Percentiles rank a stretch among this genome's conserved stretches.
Evolutionary conservation across 2,888 invertebrate species (phyloP).

Genomic region (Formica aserva): DNA sequence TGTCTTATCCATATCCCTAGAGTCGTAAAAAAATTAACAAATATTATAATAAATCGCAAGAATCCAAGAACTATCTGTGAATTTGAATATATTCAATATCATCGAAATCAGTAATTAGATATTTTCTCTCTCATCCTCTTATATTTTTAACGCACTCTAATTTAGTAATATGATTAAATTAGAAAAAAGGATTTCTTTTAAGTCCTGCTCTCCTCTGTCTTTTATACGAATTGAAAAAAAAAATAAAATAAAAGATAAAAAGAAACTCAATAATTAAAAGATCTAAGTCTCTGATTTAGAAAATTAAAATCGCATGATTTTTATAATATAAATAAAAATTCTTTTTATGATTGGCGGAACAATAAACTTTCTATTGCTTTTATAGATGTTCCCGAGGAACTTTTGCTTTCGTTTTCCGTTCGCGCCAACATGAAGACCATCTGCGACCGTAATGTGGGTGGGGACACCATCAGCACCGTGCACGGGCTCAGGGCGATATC

Average conservation of each 20-base stretch:
- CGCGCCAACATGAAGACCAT: constrained; percentile 83
- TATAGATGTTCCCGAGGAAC: constrained; percentile 81
- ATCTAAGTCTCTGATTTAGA: neutral
- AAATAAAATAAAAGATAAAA: neutral
- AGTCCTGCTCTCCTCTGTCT: neutral
- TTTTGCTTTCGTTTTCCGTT: constrained; percentile 85
- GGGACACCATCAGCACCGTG: constrained; percentile 85
- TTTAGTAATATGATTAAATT: neutral
- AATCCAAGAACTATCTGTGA: neutral
- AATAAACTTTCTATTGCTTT: neutral
- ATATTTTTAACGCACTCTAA: neutral
- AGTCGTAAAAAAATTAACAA: neutral
- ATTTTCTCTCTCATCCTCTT: neutral
- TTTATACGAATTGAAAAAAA: neutral
- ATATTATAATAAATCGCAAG: neutral
- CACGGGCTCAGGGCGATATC: constrained; percentile 85
- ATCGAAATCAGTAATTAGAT: neutral
- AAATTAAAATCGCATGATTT: neutral
- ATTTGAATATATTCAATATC: neutral
- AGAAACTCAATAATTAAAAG: neutral
- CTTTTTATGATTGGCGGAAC: neutral
- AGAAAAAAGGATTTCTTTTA: neutral
- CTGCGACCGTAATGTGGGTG: constrained; percentile 84
- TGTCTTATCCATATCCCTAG: neutral
- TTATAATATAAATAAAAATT: neutral